Evolutionary conservation across 1,140 invertebrate genomes (phyloP), one percentile per base, ranked within the genome.

Genomic region (Zaprionus ornatus): DNA sequence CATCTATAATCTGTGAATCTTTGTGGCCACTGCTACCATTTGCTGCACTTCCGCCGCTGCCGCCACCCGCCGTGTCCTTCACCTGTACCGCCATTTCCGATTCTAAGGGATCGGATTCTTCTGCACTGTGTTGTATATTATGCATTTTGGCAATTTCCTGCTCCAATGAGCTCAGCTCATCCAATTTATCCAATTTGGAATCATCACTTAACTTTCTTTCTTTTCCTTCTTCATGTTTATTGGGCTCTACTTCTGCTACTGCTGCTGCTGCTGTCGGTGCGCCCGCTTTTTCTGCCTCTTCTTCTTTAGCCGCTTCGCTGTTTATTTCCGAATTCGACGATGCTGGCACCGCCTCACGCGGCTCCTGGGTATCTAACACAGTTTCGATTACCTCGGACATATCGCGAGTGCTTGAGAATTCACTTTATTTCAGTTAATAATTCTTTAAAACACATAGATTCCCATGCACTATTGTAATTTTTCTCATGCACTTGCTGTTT

Each of bases 101-200:
- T 17, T 60, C 19, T 5, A 10, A 50, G 12, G 7, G 56, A 21
- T 40, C 45, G 0, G 59, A 45, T 27, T 71, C 72, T n/a, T 71
- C 72, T 12, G 15, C 6, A 13, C 23, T 4, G 4, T 73, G 71
- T 7, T 60, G 79, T 19, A 79, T 78, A 55, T 84, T 78, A 45
- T 92, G 87, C 69, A 92, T 75, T 83, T 92, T 86, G 1, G 91
- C 91, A 32, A 92, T 91, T 73, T 92, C 91, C 48, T 79, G 82
- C 59, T 92, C 91, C 56, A 92, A 40, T 19, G 80, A 87, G 40
- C 74, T 84, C 56, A 92, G 72, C 61, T 92, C 91, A 55, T 92
- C 91, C 15, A 91, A 40, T 27, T 75, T 74, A 7, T 79, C 68
- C 1, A 32, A 15, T 60, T 56, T 64, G 3, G 54, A 59, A 4